Percentiles rank a stretch among this genome's conserved stretches.
phyloP scores from a whole-genome alignment of 2,888 invertebrate genomes.

The Coelopa pilipes region DNA sequence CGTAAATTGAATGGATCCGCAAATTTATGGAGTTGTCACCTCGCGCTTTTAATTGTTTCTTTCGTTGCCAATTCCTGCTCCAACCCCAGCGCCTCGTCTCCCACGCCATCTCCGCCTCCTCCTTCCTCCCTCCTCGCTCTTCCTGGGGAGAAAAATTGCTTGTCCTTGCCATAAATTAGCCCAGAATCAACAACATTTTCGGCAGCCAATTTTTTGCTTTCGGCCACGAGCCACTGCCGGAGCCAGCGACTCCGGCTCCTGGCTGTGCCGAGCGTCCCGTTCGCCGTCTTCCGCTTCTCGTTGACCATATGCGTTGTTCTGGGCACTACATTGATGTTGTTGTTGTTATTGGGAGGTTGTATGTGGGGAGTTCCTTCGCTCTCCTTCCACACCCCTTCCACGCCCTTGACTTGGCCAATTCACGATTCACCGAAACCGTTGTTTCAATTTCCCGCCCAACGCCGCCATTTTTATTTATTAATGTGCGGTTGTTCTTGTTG shows the following conservation, averaged over 20 bases:
- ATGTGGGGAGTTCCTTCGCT: no score
- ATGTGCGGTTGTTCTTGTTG: background rate
- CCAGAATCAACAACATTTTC: conserved; percentile 3
- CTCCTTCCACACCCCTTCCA: no score
- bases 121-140: no score
- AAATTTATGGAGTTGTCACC: no score
- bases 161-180: conserved; percentile 15
- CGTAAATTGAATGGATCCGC: no score
- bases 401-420: no score
- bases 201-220: conserved; percentile 4
- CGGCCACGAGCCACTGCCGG: conserved; percentile 2
- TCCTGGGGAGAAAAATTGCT: background rate
- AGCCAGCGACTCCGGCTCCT: background rate
- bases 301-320: conserved; percentile 17
- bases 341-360: background rate
- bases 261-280: background rate
- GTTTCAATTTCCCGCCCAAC: no score
- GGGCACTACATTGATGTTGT: background rate
- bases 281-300: background rate
- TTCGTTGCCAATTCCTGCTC: no score
- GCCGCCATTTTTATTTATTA: no score
- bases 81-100: no score
- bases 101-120: background rate
- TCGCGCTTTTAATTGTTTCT: no score
- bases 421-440: no score